phyloP scores from a whole-genome alignment of 2,797 vertebrate genomes.

The Synanceia verrucosa region DNA sequence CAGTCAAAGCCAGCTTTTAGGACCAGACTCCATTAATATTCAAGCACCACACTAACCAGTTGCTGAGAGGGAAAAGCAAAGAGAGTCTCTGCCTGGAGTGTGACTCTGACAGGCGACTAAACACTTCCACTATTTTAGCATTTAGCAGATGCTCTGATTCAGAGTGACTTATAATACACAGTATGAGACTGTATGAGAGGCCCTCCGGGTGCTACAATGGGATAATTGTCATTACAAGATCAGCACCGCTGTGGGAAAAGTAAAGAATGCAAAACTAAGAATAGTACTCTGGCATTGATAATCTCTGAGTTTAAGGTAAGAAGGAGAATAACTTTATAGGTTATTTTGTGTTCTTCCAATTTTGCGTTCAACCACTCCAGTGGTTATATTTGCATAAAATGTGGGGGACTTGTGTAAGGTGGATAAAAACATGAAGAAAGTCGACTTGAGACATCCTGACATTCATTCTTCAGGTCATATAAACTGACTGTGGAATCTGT shows the following conservation, averaged over 20 bases:
- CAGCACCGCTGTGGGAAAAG: not conserved
- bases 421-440: not conserved
- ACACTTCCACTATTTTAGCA: slow-evolving; percentile 41
- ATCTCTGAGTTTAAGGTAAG: not conserved
- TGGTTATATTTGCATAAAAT: not conserved
- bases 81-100: slow-evolving; percentile 63
- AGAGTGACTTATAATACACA: slow-evolving; percentile 28
- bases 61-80: slow-evolving; percentile 61
- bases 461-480: too few species aligned
- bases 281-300: not conserved
- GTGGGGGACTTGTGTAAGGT: too few species aligned
- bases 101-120: slow-evolving; percentile 34
- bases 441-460: not conserved
- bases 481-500: too few species aligned
- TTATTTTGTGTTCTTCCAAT: not conserved
- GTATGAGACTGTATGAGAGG: slow-evolving; percentile 6
- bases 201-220: not conserved
- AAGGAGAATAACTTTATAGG: not conserved
- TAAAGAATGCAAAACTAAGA: not conserved
- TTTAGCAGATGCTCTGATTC: slow-evolving; percentile 38
- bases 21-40: slow-evolving; percentile 66
- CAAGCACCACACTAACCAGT: slow-evolving; percentile 59
- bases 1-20: slow-evolving; percentile 65
- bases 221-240: slow-evolving; percentile 2
- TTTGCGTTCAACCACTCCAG: not conserved